Percentiles rank a stretch among this genome's conserved stretches.
These are phyloP conservation scores for Oryzias woworae DNA, from an alignment of 2,113 vertebrate species.

Conservation along the genomic window DNA sequence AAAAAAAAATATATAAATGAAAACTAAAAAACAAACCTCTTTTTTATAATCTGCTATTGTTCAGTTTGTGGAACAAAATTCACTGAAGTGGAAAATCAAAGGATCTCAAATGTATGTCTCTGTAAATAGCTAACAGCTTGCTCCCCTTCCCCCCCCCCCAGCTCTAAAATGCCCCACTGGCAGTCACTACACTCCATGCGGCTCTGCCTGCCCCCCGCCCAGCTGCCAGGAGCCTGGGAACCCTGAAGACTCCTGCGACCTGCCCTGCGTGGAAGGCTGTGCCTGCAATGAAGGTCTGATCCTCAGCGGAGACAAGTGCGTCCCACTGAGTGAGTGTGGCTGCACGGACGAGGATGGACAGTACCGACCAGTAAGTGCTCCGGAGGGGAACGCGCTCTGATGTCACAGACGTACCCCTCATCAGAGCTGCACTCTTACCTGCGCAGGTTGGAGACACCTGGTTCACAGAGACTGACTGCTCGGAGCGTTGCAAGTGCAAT, in stretches of 20 bases:
- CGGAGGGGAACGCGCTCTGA: neutral
- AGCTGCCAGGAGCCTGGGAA: constrained; percentile 74
- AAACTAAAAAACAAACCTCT: too few species aligned
- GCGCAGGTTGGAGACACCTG: constrained; percentile 81
- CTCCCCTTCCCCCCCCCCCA: constrained; percentile 22
- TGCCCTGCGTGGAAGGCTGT: constrained; percentile 83
- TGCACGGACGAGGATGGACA: constrained; percentile 76
- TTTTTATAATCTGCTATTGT: too few species aligned
- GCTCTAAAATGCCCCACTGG: constrained; percentile 77
- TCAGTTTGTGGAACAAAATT: too few species aligned
- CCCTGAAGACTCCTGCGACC: constrained; percentile 48
- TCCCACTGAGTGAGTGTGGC: constrained; percentile 78
- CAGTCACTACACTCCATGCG: constrained; percentile 78
- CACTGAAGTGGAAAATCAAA: too few species aligned
- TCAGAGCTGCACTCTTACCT: neutral
- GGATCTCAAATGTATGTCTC: too few species aligned
- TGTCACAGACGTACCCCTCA: neutral
- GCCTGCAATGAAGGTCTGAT: constrained; percentile 73
- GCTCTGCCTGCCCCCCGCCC: constrained; percentile 74
- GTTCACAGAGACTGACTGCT: constrained; percentile 79
- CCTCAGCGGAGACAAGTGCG: constrained; percentile 82
- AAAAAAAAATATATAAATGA: too few species aligned
- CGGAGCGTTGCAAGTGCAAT: constrained; percentile 81
- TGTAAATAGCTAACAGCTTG: neutral
- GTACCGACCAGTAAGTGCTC: constrained; percentile 77